Conservation (phyloP, 2,888 invertebrate genomes). For the Dugesia japonica region DNA sequence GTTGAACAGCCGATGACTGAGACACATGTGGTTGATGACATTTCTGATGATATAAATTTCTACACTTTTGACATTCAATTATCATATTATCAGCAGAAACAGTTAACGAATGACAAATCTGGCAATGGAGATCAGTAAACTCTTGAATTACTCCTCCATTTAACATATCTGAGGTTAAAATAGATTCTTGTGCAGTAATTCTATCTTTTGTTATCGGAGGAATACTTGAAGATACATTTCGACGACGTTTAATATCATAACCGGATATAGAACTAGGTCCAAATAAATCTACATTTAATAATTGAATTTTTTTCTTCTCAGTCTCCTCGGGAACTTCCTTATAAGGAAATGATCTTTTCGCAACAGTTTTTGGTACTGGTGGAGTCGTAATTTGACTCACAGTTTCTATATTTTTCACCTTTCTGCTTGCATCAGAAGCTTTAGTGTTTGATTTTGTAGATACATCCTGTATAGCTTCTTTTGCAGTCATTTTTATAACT, state of each 20-base stretch:
- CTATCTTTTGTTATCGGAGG: neutral
- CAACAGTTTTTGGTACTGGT: neutral
- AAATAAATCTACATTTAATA: conserved; percentile 10
- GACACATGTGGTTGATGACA: neutral
- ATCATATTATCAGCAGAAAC: neutral
- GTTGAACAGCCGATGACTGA: neutral
- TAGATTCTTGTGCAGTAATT: neutral
- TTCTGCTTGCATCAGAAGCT: neutral
- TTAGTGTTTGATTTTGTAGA: neutral
- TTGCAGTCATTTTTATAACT: neutral
- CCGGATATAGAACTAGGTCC: neutral
- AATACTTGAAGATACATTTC: neutral
- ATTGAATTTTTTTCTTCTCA: conserved; percentile 10
- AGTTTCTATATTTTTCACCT: neutral
- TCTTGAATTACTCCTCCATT: neutral
- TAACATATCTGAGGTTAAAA: neutral
- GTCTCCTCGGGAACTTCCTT: neutral
- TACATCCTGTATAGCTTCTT: neutral
- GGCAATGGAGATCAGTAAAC: neutral
- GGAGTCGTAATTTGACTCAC: neutral
- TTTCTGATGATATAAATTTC: neutral
- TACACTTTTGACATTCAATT: neutral
- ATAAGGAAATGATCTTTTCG: neutral
- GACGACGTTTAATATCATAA: neutral
- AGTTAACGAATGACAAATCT: neutral